Evolutionary conservation across 2,888 invertebrate genomes (phyloP).

Genomic region (Lithodes maja): DNA sequence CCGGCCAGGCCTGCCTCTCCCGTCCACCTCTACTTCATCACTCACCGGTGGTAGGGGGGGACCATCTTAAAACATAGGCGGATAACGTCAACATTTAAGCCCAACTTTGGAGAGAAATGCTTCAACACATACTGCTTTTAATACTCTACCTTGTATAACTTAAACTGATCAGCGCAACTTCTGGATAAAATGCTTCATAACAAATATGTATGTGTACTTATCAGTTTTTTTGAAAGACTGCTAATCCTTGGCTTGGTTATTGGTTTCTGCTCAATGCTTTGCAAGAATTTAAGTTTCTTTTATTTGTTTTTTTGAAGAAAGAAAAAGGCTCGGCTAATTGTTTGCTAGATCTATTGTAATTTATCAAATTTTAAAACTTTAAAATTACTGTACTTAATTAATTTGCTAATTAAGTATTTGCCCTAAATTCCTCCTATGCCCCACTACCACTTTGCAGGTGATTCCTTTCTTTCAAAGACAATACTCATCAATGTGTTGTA

Average conservation of each 20-base stretch:
- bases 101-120: not conserved
- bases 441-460: not conserved
- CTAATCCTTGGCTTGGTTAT: too few species aligned
- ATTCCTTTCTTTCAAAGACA: not conserved
- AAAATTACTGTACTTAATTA: not conserved
- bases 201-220: too few species aligned
- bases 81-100: slow-evolving; percentile 53
- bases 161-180: too few species aligned
- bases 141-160: too few species aligned
- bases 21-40: slow-evolving; percentile 69
- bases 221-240: too few species aligned
- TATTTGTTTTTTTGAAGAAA: not conserved
- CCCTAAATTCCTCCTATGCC: too few species aligned
- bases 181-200: too few species aligned
- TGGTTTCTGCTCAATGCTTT: not conserved
- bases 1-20: slow-evolving; percentile 59
- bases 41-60: slow-evolving; percentile 66
- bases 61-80: slow-evolving; percentile 69
- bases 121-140: not conserved
- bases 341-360: not conserved
- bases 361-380: not conserved
- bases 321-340: not conserved
- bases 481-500: not conserved
- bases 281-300: not conserved
- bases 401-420: not conserved